Base-by-base conservation (phyloP, 2,113 vertebrate species). In the Cochlearius cochlearius region DNA sequence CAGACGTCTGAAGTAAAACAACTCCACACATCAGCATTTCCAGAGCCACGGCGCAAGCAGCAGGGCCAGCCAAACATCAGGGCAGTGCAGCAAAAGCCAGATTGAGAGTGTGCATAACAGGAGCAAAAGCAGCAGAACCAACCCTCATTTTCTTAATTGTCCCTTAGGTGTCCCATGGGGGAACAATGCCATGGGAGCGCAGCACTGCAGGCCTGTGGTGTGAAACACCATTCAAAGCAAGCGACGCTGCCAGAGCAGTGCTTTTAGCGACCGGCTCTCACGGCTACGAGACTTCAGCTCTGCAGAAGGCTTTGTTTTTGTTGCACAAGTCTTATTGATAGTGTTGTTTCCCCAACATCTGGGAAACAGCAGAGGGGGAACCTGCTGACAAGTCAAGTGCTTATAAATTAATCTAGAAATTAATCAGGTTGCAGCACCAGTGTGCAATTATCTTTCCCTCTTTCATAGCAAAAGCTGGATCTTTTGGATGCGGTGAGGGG, bases 321-420 rank as follows among this genome's bases (percentile, higher is more conserved):
- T 53, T 59, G 47, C 49, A 79, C 17, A 18, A 58, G 21, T 27
- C 77, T 91, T 56, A 77, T 1, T 63, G 76, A 30, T 30, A 68
- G 69, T 2, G 23, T 50, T 96, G 88, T 92, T 96, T 82, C 26
- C 81, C 90, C 93, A 94, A 62, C 92, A 94, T 67, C 77, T 78
- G 81, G 53, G 53, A 73, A 83, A 53, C 8, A 66, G 74, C 47
- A 63, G 66, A 91, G 50, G 81, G 38, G 62, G 25, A 95, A 72
- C 93, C 93, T 82, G 92, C 87, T 96, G 93, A 79, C 69, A 95
- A 95, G 93, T 90, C 56, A 95, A 97, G 94, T 49, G 66, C 56
- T 91, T 79, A 68, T 60, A 93, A 94, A 96, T 95, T 96, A 91
- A 88, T 79, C 67, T 83, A 62, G 62, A 86, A 90, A 93, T 88